Conservation (phyloP, 1,140 invertebrate species). For the Sinonovacula constricta region DNA sequence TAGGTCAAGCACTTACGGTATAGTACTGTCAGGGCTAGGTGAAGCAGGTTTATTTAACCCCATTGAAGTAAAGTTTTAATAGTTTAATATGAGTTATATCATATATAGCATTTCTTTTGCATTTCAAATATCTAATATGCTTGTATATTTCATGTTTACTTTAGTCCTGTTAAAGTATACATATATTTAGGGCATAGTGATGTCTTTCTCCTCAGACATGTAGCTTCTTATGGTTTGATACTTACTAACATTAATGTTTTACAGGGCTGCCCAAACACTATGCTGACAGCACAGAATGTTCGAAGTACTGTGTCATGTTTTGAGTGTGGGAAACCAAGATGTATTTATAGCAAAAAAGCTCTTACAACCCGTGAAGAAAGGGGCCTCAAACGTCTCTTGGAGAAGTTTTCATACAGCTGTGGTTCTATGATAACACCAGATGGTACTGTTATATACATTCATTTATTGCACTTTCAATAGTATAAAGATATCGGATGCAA, state of each 20-base stretch:
- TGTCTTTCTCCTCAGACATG: background rate
- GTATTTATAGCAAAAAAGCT: slow-evolving; percentile 48
- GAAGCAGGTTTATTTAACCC: no score
- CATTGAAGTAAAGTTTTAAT: no score
- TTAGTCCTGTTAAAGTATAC: background rate
- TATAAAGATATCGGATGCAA: background rate
- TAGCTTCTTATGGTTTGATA: background rate
- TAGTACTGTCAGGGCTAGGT: no score
- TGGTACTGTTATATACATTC: slow-evolving; percentile 34
- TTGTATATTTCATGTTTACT: background rate
- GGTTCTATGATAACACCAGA: slow-evolving; percentile 49
- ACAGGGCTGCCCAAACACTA: slow-evolving; percentile 23
- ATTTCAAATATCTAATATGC: background rate
- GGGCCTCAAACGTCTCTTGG: slow-evolving; percentile 22
- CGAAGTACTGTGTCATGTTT: slow-evolving; percentile 30
- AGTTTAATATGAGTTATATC: no score
- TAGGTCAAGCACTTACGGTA: no score
- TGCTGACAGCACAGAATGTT: slow-evolving; percentile 29
- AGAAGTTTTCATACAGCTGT: slow-evolving; percentile 47
- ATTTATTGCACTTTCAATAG: slow-evolving; percentile 9
- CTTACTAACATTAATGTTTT: background rate
- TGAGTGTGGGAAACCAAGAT: slow-evolving; percentile 52
- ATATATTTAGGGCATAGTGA: background rate
- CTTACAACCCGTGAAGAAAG: slow-evolving; percentile 32
- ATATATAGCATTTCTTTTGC: no score